phyloP scores from a whole-genome alignment of 2,888 invertebrate species.

The Apomyelois bistriatella region DNA sequence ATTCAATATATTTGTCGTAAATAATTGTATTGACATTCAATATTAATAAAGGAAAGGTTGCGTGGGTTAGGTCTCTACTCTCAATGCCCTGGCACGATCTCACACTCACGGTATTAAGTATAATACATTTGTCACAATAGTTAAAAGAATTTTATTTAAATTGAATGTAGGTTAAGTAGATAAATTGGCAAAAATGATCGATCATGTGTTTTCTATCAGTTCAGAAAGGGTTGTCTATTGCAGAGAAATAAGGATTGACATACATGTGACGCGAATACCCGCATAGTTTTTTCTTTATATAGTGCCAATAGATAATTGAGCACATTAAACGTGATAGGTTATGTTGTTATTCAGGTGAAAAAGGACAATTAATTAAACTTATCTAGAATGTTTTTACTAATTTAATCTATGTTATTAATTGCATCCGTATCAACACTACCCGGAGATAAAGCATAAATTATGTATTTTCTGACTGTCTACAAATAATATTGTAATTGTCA shows the following conservation, averaged over 20 bases:
- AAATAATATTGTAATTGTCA: constrained; percentile 30
- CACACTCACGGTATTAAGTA: constrained; percentile 30
- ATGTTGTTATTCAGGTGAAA: constrained; percentile 5
- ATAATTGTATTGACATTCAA: constrained; percentile 73
- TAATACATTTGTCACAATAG: background rate
- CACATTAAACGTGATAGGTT: background rate
- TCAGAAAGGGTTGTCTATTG: constrained; percentile 5
- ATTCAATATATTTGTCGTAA: constrained; percentile 72
- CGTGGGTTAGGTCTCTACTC: constrained; percentile 42
- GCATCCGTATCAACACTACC: constrained; percentile 1
- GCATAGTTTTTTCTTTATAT: background rate
- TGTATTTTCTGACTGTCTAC: background rate
- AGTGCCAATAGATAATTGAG: background rate
- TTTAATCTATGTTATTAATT: constrained; percentile 3
- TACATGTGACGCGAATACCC: background rate
- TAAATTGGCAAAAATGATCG: background rate
- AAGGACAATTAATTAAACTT: constrained; percentile 3
- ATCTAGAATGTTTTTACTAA: background rate
- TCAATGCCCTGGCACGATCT: constrained; percentile 25
- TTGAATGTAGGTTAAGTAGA: background rate
- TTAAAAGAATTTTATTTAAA: background rate
- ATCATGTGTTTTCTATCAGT: background rate
- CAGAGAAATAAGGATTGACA: constrained; percentile 9
- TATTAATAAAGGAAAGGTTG: constrained; percentile 74
- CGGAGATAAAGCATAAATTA: background rate